Conservation (phyloP, 2,113 vertebrate species). For the Casuarius casuarius region DNA sequence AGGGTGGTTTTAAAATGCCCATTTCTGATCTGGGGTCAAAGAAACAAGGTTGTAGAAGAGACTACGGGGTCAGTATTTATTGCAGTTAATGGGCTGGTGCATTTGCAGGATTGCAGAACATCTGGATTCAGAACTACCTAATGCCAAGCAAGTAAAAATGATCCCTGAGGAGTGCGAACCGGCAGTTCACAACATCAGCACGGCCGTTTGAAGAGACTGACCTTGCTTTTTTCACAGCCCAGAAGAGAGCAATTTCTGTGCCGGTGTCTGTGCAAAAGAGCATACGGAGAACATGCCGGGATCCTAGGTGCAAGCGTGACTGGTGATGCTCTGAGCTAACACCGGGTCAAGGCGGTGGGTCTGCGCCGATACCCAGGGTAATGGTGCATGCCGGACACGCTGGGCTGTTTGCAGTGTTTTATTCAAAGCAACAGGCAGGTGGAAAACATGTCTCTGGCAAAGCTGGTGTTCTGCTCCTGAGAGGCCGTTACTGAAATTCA, state of each 20-base stretch:
- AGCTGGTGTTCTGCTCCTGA: not conserved
- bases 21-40: not conserved
- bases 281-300: fast-evolving
- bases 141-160: not conserved
- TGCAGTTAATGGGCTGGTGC: not conserved
- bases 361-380: not conserved
- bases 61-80: not conserved
- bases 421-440: not conserved
- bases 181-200: fast-evolving
- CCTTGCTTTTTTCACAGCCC: not conserved
- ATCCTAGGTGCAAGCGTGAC: fast-evolving
- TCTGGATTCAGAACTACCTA: not conserved
- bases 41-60: not conserved
- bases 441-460: not conserved
- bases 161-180: not conserved
- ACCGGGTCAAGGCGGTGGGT: fast-evolving
- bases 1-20: not conserved
- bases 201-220: not conserved
- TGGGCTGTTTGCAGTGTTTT: not conserved
- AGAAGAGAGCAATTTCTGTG: not conserved
- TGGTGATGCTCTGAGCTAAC: fast-evolving
- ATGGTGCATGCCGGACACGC: not conserved
- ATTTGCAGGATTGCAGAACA: not conserved
- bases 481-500: not conserved
- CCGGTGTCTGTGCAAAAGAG: not conserved